Conservation (phyloP, 2,113 vertebrate genomes). For the Gila orcuttii region DNA sequence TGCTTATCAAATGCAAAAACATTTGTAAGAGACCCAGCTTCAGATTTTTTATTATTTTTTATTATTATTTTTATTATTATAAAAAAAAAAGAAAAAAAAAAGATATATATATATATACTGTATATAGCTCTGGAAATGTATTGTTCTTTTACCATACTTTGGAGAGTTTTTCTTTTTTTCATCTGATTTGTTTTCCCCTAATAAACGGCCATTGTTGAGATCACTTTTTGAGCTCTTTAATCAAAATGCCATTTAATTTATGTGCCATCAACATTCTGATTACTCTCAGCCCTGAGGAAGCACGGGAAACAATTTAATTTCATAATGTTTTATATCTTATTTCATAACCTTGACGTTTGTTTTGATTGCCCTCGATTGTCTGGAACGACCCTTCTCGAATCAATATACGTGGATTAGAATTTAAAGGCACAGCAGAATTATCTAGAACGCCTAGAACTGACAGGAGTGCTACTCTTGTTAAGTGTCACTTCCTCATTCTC, state of each 20-base stretch:
- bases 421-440: slow-evolving; percentile 4
- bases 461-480: background rate
- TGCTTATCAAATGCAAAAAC: background rate
- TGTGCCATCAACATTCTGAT: slow-evolving; percentile 46
- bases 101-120: too few relatives aligned
- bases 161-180: too few relatives aligned
- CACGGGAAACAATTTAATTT: slow-evolving; percentile 52
- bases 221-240: slow-evolving; percentile 42
- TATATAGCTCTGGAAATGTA: background rate
- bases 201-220: slow-evolving; percentile 20
- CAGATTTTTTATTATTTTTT: background rate
- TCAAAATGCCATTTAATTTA: slow-evolving; percentile 54
- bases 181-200: slow-evolving; percentile 16
- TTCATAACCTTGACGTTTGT: slow-evolving; percentile 44
- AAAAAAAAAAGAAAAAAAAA: too few relatives aligned
- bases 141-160: background rate
- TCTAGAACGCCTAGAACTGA: background rate
- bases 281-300: slow-evolving; percentile 18
- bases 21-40: background rate
- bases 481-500: slow-evolving; percentile 31
- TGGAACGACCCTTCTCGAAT: slow-evolving; percentile 24
- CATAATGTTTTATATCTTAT: slow-evolving; percentile 39
- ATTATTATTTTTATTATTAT: background rate
- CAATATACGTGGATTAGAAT: slow-evolving; percentile 35
- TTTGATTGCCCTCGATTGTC: slow-evolving; percentile 47